These are phyloP conservation scores for Gasterosteus aculeatus DNA, from an alignment of 2,113 vertebrate species.

Conservation along the genomic window DNA sequence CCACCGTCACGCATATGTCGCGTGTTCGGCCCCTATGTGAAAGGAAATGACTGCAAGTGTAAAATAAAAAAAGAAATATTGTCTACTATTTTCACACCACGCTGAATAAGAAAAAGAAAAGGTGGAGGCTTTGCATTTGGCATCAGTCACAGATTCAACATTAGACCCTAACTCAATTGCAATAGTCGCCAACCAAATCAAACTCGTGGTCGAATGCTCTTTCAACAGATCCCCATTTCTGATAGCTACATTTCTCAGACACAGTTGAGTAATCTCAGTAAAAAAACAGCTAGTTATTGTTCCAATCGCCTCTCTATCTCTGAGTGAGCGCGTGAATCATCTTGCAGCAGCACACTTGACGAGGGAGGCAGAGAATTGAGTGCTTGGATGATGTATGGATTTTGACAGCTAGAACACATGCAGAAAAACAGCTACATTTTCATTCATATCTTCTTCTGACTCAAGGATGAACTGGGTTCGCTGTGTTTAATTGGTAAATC, in stretches of 20 bases:
- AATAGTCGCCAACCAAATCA: neutral
- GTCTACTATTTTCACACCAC: constrained; percentile 29
- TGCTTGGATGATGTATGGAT: constrained; percentile 65
- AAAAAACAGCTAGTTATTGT: constrained; percentile 55
- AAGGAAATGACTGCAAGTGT: constrained; percentile 39
- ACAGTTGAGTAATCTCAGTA: constrained; percentile 12
- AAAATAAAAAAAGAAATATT: constrained; percentile 32
- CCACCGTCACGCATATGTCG: constrained; percentile 1
- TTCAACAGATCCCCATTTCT: constrained; percentile 20
- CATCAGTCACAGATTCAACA: neutral
- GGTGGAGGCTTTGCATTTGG: neutral
- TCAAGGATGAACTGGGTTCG: constrained; percentile 45
- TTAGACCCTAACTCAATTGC: neutral
- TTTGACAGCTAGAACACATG: constrained; percentile 33
- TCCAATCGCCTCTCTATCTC: constrained; percentile 48
- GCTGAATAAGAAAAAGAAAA: neutral
- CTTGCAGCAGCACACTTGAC: constrained; percentile 61
- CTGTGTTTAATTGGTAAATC: constrained; percentile 54
- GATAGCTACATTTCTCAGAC: constrained; percentile 22
- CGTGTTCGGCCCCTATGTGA: constrained; percentile 15
- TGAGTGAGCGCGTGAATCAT: constrained; percentile 49
- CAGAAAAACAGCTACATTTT: constrained; percentile 32
- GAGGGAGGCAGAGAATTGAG: constrained; percentile 53
- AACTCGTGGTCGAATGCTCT: constrained; percentile 4
- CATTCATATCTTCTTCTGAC: constrained; percentile 45